These are phyloP conservation scores for Oxyura jamaicensis DNA, from an alignment of 2,113 vertebrate species.

Conservation along the genomic window DNA sequence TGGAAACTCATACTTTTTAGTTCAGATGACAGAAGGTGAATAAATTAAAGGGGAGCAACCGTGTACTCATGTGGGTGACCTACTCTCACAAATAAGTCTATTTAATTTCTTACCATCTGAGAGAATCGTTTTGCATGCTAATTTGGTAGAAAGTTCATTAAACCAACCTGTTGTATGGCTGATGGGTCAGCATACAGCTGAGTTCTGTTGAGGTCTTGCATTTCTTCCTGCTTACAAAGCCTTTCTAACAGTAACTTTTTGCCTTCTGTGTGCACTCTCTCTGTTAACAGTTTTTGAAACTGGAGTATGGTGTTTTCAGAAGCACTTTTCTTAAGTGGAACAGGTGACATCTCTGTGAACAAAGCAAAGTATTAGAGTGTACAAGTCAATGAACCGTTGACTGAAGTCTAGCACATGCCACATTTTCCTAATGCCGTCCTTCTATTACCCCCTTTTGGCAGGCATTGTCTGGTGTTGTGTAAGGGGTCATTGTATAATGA, in stretches of 20 bases:
- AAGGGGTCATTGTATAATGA: not conserved
- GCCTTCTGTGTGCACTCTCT: conserved; percentile 64
- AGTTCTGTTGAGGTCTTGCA: conserved; percentile 42
- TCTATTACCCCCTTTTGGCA: not conserved
- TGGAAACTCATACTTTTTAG: not conserved
- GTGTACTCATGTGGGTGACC: not conserved
- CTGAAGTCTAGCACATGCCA: not conserved
- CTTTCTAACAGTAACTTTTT: conserved; percentile 66
- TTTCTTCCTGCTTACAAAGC: conserved; percentile 71
- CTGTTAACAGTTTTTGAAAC: conserved; percentile 61
- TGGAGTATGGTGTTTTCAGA: conserved; percentile 54
- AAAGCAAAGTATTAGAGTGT: not conserved
- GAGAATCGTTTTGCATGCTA: conserved; percentile 28
- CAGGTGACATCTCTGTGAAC: conserved; percentile 55
- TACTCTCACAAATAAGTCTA: not conserved
- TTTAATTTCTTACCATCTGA: not conserved
- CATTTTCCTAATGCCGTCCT: not conserved
- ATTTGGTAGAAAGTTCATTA: conserved; percentile 30
- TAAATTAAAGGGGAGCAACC: not conserved
- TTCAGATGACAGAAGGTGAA: not conserved
- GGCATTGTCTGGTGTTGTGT: not conserved
- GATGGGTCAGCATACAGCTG: conserved; percentile 44
- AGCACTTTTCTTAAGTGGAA: conserved; percentile 70
- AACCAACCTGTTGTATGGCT: conserved; percentile 71
- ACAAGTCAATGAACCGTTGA: not conserved